Base-by-base conservation (phyloP, 2,888 invertebrate species). In the Sinopyrophorus schimmeli region DNA sequence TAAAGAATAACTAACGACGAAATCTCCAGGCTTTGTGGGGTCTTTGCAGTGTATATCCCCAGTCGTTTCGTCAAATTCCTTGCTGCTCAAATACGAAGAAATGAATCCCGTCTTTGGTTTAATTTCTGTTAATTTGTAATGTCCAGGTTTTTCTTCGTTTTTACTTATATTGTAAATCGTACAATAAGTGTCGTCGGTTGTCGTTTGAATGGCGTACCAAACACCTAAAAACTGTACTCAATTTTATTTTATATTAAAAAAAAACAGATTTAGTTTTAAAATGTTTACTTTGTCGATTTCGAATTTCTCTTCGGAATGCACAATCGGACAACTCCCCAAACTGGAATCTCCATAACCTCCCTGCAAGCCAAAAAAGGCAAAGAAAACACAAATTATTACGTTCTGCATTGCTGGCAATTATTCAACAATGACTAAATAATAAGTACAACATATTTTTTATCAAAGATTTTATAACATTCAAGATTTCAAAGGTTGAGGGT, bases 151-250 rank as follows among this genome's bases (percentile, higher is more conserved):
- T 0, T 31, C 1, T 9, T 15, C 15, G 18, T 5, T 16, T 5
- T 31, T 9, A 5, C n/a, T 20, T 6, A 41, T 15, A 11, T 21
- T 31, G 16, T 41, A 31, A 6, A 7, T 10, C 9, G 32, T 1
- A 12, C 41, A 41, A 5, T 14, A 5, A 0, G 10, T 15, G 4
- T 15, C 15, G 1, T 10, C 5, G 1, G 21, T 7, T 7, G 41
- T 24, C 11, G n/a, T 16, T 15, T 41, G 31, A 10, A 41, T 23
- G 1, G 10, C 30, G 10, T 41, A 41, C 41, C 41, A 41, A 4
- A 12, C 5, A 1, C 41, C 41, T 14, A 41, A 9, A 3, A 41
- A 11, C 39, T 39, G 10, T 16, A 17, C 16, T 16, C 3, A 30
- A 21, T 5, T 3, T n/a, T 21, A 5, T 5, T 21, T 21, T 21